Base-by-base conservation (phyloP, 2,113 vertebrate species). In the Pseudois nayaur region DNA sequence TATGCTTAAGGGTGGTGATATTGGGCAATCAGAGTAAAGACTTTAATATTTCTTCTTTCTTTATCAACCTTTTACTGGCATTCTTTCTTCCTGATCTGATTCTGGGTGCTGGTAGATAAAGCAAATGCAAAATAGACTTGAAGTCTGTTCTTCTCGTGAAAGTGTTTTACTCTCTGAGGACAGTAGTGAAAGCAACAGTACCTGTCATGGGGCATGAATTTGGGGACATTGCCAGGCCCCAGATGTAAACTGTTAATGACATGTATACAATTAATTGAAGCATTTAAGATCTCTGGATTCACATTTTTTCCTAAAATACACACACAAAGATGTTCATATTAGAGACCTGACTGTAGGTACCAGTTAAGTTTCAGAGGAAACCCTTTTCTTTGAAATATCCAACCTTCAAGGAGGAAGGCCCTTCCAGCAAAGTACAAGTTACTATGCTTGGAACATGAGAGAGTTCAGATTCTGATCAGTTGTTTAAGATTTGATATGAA, bases 71-170 rank as follows among this genome's bases (percentile, higher is more conserved):
- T 60, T 76, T 85, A 55, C 31, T 76, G 7, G 29, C 19, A 64
- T 62, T 54, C 50, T 64, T 91, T 94, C 59, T 93, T 97, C 21
- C 64, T 97, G 25, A 78, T 83, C 78, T 93, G 21, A 45, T 89
- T 95, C 52, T 92, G 5, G 8, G 29, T 95, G 27, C 64, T 50
- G 45, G 4, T 94, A 43, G 33, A 92, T 55, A 83, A 57, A 62
- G 33, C 81, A 92, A 71, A 50, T 60, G 54, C 54, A 97, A 94
- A 96, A 52, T 87, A 79, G 27, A 16, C 48, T 79, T 95, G 64
- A 96, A 87, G 43, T 90, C 14, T 97, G 54, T 64, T 83, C 17
- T 89, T 83, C 4, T 52, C 14, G 13, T 64, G 50, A 88, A 90
- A 85, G 12, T 59, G 64, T 67, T 85, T 89, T 43, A 60, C 50